Percentiles rank a stretch among this genome's conserved stretches.
Evolutionary conservation across 1,140 invertebrate genomes (phyloP).

Genomic region (Eriosoma lanigerum): DNA sequence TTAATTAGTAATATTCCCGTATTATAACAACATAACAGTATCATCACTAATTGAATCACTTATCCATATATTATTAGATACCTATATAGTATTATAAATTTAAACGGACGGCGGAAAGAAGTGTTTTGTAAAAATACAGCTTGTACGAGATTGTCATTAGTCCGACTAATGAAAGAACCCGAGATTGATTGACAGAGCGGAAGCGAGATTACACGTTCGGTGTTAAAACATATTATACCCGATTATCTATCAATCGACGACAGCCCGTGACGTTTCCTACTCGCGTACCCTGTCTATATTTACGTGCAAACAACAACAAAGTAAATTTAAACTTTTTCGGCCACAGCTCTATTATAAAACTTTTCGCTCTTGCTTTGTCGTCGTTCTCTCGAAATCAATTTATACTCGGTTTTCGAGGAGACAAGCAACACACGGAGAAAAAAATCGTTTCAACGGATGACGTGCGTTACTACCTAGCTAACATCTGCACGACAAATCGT

Average conservation of each 20-base stretch:
- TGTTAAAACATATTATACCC: background rate
- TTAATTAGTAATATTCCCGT: too few relatives aligned
- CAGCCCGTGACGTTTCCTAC: background rate
- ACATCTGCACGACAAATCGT: too few relatives aligned
- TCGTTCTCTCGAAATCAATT: background rate
- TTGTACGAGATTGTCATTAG: too few relatives aligned
- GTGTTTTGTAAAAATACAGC: too few relatives aligned
- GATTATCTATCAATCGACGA: conserved; percentile 18
- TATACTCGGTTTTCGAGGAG: background rate
- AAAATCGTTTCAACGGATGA: background rate
- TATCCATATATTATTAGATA: too few relatives aligned
- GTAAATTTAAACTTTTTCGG: conserved; percentile 40
- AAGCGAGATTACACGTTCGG: background rate
- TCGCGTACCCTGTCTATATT: background rate
- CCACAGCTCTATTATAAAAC: conserved; percentile 23
- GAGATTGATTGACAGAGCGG: conserved; percentile 22
- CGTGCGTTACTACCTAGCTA: too few relatives aligned
- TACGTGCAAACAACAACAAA: background rate
- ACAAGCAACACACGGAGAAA: too few relatives aligned
- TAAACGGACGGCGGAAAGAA: too few relatives aligned
- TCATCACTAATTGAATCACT: too few relatives aligned
- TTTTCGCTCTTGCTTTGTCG: background rate
- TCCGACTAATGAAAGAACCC: too few relatives aligned
- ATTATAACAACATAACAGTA: too few relatives aligned
- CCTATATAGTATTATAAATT: too few relatives aligned